Base-by-base conservation (phyloP, 1,140 invertebrate genomes). In the Trichoplusia ni region DNA sequence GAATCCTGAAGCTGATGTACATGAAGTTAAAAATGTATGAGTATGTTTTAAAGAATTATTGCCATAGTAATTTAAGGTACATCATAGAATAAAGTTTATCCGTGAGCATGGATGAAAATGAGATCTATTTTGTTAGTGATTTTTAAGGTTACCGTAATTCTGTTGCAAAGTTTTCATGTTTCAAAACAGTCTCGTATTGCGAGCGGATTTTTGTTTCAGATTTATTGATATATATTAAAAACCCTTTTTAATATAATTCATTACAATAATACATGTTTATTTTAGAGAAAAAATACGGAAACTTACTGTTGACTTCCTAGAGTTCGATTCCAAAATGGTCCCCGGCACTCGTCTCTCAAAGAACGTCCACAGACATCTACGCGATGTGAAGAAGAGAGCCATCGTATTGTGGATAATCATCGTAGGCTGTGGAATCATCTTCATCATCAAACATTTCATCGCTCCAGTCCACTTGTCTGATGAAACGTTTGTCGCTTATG, bases 401-500 rank as follows among this genome's bases (percentile, higher is more conserved):
- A 65, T 73, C 1, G 42, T 68, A 0, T 77, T 80, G 11, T 85
- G 84, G 82, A 4, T 65, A 0, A 49, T 71, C 3, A 63, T 87
- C 7, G 64, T 72, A 2, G 18, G 46, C 0, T 77, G 77, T 33
- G 78, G 79, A 0, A 13, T 70, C 0, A 8, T 83, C 1, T 87
- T 81, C 25, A 9, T 77, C 3, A 0, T 66, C 2, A 61, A 56
- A 8, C 75, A 82, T 0, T 4, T 78, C 0, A 0, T 82, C 0
- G 49, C 47, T 0, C 76, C 82, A 11, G 82, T 73, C 19, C 78
- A 82, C 38, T 49, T 80, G 1, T 25, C 68, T 14, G 79, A 81
- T 54, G 81, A 87, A 19, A 16, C 66, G 1, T 75, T 71, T 14
- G 38, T 76, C 14, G 37, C 81, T 27, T 79, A 77, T 35, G 81